phyloP scores from a whole-genome alignment of 1,140 invertebrate species.

The Pantala flavescens region DNA sequence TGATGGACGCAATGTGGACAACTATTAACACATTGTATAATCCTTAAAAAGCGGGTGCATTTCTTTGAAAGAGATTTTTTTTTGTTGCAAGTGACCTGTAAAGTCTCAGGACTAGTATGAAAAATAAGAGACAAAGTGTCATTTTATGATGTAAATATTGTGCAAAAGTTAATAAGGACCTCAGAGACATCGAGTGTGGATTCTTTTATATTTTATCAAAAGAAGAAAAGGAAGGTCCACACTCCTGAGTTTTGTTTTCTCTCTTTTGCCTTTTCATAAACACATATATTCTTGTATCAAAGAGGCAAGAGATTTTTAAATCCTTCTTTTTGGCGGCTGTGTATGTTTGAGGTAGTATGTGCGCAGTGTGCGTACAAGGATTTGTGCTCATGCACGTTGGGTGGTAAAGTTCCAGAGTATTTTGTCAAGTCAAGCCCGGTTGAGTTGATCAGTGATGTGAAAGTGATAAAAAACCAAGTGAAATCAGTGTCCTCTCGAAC shows the following conservation, averaged over 20 bases:
- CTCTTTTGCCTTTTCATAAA: neutral
- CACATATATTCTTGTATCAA: conserved; percentile 2
- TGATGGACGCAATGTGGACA: too few species aligned
- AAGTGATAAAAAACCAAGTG: conserved; percentile 1
- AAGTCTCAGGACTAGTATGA: too few species aligned
- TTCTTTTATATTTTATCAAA: neutral
- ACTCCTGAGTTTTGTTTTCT: neutral
- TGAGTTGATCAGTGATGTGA: neutral
- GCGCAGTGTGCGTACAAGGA: too few species aligned
- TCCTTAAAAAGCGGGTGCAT: too few species aligned
- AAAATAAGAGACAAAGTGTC: too few species aligned
- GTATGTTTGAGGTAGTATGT: neutral
- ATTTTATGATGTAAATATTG: neutral
- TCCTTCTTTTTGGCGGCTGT: neutral
- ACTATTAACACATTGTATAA: too few species aligned
- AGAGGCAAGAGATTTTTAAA: neutral
- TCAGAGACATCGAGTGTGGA: neutral
- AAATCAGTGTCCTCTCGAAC: neutral
- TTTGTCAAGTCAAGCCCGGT: neutral
- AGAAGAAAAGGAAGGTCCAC: neutral
- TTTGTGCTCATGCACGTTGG: too few species aligned
- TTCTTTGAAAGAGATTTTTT: too few species aligned
- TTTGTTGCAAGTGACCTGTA: too few species aligned
- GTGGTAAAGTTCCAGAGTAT: neutral
- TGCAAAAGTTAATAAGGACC: neutral